Percentiles rank a stretch among this genome's conserved stretches.
phyloP scores from a whole-genome alignment of 2,797 vertebrate genomes.

The Peromyscus nudipes region DNA sequence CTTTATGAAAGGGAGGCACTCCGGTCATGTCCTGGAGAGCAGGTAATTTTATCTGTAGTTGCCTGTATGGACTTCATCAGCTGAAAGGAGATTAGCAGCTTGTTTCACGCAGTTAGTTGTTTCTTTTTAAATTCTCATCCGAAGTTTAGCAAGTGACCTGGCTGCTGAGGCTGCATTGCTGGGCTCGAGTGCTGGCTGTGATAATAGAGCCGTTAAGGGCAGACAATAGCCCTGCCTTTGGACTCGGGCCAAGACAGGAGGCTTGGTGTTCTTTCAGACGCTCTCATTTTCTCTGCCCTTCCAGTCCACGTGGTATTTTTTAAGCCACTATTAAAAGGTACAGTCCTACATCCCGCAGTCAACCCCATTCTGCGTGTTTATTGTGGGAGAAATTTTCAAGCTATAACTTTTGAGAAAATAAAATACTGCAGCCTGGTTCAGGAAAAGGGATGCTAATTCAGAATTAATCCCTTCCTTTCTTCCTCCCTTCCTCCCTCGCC shows the following conservation, averaged over 20 bases:
- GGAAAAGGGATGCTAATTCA: constrained; percentile 24
- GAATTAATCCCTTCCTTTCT: background rate
- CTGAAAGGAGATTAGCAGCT: constrained; percentile 43
- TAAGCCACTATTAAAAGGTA: constrained; percentile 43
- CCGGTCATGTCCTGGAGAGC: background rate
- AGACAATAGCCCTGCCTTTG: background rate
- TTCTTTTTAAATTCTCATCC: constrained; percentile 52
- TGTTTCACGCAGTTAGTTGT: constrained; percentile 35
- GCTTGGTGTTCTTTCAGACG: constrained; percentile 9
- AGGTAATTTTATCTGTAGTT: constrained; percentile 37
- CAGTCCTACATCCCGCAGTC: background rate
- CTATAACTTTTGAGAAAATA: constrained; percentile 57
- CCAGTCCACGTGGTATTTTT: constrained; percentile 8
- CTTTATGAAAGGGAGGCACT: background rate
- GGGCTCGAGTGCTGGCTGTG: background rate
- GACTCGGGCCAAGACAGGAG: background rate
- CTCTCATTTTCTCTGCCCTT: constrained; percentile 62
- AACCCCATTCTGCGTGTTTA: constrained; percentile 61
- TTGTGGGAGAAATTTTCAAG: constrained; percentile 48
- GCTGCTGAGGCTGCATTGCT: background rate
- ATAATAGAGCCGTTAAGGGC: constrained; percentile 51
- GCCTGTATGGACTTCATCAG: constrained; percentile 2
- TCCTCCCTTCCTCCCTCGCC: background rate
- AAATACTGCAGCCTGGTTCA: constrained; percentile 4
- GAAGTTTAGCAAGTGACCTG: constrained; percentile 54